These are phyloP conservation scores for Apolygus lucorum DNA, from an alignment of 1,140 invertebrate genomes.

Conservation along the genomic window DNA sequence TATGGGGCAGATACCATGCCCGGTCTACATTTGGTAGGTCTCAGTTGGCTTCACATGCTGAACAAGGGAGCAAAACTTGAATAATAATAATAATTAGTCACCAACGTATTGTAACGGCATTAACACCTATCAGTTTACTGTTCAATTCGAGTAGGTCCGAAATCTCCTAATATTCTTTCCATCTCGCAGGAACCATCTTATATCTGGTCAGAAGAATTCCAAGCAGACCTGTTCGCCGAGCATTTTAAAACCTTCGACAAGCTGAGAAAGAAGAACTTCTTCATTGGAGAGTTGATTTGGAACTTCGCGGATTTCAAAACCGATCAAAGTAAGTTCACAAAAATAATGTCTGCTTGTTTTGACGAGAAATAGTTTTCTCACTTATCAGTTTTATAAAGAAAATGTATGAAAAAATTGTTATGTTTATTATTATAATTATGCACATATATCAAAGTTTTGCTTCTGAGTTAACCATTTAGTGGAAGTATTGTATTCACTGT, in stretches of 20 bases:
- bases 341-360: too few species aligned
- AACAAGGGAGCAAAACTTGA: too few species aligned
- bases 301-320: constrained; percentile 88
- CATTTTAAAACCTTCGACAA: constrained; percentile 87
- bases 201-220: constrained; percentile 93
- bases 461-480: too few species aligned
- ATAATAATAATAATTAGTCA: too few species aligned
- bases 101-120: too few species aligned
- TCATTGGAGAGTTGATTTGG: constrained; percentile 96
- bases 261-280: constrained; percentile 64
- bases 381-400: too few species aligned
- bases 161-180: neutral
- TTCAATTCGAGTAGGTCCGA: neutral
- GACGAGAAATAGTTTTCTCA: too few species aligned
- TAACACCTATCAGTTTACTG: too few species aligned
- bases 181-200: constrained; percentile 61
- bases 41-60: neutral
- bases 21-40: constrained; percentile 64
- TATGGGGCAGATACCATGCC: constrained; percentile 90
- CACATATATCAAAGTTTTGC: too few species aligned
- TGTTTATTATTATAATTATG: too few species aligned
- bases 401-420: too few species aligned
- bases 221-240: constrained; percentile 67
- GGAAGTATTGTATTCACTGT: too few species aligned
- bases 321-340: constrained; percentile 55